These are phyloP conservation scores for Paraplagusia blochii DNA, from an alignment of 2,113 vertebrate species.

Conservation along the genomic window DNA sequence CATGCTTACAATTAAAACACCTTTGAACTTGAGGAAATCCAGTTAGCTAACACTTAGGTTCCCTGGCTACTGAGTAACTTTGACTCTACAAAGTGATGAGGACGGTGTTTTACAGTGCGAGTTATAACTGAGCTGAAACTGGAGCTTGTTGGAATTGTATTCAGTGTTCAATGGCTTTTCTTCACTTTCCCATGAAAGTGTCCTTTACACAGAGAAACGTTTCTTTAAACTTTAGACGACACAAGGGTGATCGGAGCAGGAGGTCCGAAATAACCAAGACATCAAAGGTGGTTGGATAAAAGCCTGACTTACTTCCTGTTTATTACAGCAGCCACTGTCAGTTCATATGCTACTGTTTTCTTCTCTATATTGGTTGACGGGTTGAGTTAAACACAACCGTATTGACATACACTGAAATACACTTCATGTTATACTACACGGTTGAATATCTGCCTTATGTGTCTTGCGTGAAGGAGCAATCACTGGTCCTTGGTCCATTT, in stretches of 20 bases:
- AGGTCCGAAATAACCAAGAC: conserved; percentile 14
- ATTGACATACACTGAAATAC: conserved; percentile 8
- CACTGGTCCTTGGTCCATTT: background rate
- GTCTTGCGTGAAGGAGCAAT: background rate
- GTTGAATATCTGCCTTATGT: conserved; percentile 22
- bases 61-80: conserved; percentile 16
- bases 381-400: background rate
- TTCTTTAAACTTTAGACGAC: background rate
- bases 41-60: conserved; percentile 1
- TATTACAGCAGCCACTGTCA: background rate
- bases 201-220: conserved; percentile 9
- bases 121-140: background rate
- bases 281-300: conserved; percentile 39
- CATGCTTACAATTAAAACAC: conserved; percentile 22
- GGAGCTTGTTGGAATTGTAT: background rate
- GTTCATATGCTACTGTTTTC: background rate
- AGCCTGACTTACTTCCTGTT: conserved; percentile 17
- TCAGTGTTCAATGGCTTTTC: conserved; percentile 68
- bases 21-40: conserved; percentile 63
- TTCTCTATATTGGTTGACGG: conserved; percentile 4
- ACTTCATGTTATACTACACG: background rate
- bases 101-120: conserved; percentile 19
- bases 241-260: background rate
- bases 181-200: conserved; percentile 65
- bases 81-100: conserved; percentile 43